These are phyloP conservation scores for Tachypleus tridentatus DNA, from an alignment of 1,140 invertebrate genomes.

Conservation along the genomic window DNA sequence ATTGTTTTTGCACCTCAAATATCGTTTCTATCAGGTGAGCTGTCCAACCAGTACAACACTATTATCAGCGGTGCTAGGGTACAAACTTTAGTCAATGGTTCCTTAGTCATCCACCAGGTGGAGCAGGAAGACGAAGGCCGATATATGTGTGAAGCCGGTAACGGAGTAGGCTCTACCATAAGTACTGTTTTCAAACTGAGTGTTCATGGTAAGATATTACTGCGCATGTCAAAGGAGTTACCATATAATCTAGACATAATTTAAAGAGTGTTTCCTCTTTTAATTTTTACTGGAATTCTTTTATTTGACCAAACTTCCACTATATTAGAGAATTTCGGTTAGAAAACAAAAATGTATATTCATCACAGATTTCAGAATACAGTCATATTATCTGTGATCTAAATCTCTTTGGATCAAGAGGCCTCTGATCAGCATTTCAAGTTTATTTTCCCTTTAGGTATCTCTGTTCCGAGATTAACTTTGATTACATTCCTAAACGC, in stretches of 20 bases:
- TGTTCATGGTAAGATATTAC: conserved; percentile 30
- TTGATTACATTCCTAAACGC: no score
- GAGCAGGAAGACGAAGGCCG: conserved; percentile 28
- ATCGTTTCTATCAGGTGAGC: not conserved
- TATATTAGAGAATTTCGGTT: not conserved
- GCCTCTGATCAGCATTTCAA: no score
- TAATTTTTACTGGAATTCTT: not conserved
- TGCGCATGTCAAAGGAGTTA: not conserved
- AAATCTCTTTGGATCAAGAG: no score
- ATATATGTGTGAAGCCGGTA: conserved; percentile 41
- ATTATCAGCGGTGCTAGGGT: conserved; percentile 20
- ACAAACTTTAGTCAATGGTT: conserved; percentile 19
- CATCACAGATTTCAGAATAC: not conserved
- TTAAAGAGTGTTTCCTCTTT: not conserved
- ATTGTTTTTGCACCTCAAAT: not conserved
- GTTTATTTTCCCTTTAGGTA: no score
- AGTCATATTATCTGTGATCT: not conserved
- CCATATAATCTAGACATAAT: not conserved
- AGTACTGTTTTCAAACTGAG: conserved; percentile 35
- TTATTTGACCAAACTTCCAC: not conserved
- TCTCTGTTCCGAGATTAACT: no score
- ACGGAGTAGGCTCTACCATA: conserved; percentile 35
- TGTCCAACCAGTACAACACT: conserved; percentile 13
- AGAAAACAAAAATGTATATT: not conserved
- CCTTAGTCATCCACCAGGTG: conserved; percentile 19